Evolutionary conservation across 2,797 vertebrate species (phyloP).

Genomic region (Falco novaeseelandiae): DNA sequence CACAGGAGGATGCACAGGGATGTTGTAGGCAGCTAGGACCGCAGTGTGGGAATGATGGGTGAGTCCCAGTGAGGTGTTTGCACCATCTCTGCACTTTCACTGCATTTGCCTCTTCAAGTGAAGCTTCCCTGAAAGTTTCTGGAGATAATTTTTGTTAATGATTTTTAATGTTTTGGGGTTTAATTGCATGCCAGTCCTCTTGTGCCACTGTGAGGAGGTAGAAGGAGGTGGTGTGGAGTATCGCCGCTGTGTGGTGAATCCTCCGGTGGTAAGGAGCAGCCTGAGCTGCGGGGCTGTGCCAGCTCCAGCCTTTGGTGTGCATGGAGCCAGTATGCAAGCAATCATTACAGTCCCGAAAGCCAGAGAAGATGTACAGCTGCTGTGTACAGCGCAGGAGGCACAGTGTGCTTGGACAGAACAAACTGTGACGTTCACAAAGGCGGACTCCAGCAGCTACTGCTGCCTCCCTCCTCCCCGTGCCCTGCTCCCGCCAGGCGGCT

Average conservation of each 20-base stretch:
- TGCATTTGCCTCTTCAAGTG: neutral
- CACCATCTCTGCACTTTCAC: neutral
- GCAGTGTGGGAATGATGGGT: neutral
- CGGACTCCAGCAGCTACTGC: neutral
- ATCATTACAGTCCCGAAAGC: neutral
- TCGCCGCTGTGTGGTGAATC: neutral
- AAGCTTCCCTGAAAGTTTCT: neutral
- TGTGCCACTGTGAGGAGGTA: neutral
- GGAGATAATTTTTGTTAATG: neutral
- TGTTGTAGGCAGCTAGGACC: neutral
- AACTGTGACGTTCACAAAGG: neutral
- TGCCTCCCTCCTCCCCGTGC: neutral
- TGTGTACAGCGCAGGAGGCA: neutral
- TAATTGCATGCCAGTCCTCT: neutral
- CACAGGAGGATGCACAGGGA: neutral
- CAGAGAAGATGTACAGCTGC: neutral
- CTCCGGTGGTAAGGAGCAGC: neutral
- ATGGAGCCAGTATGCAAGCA: neutral
- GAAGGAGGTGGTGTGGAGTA: neutral
- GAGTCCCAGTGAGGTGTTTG: neutral
- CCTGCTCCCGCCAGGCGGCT: neutral
- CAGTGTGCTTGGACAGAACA: neutral
- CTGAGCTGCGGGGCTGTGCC: neutral
- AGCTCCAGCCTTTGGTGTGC: neutral
- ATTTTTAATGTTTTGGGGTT: neutral